Base-by-base conservation (phyloP, 2,888 invertebrate species). In the Tuberolachnus salignus region DNA sequence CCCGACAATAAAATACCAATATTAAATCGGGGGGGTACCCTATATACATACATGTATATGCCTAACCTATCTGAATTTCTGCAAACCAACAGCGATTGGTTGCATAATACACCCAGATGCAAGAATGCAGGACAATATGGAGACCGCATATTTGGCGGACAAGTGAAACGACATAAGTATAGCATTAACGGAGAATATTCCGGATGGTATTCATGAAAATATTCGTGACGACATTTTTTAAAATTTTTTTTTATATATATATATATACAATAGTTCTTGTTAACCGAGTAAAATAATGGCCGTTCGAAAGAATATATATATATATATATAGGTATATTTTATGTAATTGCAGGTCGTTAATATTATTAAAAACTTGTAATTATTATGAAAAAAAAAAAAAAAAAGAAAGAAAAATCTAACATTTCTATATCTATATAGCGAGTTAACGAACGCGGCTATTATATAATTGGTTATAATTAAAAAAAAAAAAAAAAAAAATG, bases 171-270 rank as follows among this genome's bases (percentile, higher is more conserved):
- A 57, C 57, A 34, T 23, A 57, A 1, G 55, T 1, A 53, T 19
- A 9, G 14, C 23, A 59, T 59, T 23, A 4, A 2, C 13, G 46
- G 10, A 46, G 6, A 13, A n/a, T n/a, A n/a, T n/a, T n/a, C n/a
- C 1, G 46, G 13, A 10, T 46, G 9, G 26, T 55, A 44, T 23
- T 42, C 44, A n/a, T 9, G 23, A 21, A 42, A 70, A 14, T 67
- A 34, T 51, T 67, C n/a, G 26, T n/a, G n/a, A 67, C 66, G 11
- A 69, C 14, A 26, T n/a, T 55, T 46, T 64, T 63, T n/a, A n/a
- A n/a, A n/a, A n/a, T n/a, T n/a, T n/a, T n/a, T n/a, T n/a, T n/a
- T n/a, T n/a, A n/a, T n/a, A n/a, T n/a, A n/a, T n/a, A n/a, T n/a
- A n/a, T n/a, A n/a, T n/a, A n/a, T n/a, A n/a, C n/a, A n/a, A n/a